A percentile compares a stretch with the other conserved stretches of the same genome.
Evolutionary conservation across 2,797 vertebrate species (phyloP).

Genomic region (Chiloscyllium punctatum): DNA sequence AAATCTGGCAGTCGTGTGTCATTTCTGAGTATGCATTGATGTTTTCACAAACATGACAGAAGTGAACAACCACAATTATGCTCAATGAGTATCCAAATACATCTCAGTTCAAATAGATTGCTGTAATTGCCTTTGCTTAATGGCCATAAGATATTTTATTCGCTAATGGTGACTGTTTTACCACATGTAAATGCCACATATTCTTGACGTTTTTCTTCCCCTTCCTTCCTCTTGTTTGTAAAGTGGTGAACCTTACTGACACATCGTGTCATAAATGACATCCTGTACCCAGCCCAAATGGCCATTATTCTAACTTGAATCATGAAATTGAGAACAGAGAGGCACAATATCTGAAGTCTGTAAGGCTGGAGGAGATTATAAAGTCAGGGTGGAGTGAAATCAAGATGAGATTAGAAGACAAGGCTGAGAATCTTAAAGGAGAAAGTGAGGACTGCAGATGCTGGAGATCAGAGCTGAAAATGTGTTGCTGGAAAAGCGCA

Average conservation of each 20-base stretch:
- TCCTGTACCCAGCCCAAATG: background rate
- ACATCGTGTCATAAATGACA: background rate
- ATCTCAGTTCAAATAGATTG: background rate
- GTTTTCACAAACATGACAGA: background rate
- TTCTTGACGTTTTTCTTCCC: background rate
- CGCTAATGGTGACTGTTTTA: background rate
- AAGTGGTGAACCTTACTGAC: background rate
- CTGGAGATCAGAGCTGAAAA: no score
- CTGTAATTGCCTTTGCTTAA: background rate
- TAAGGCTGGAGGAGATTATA: no score
- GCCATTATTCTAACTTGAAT: background rate
- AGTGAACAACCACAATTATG: slow-evolving; percentile 17
- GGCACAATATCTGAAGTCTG: no score
- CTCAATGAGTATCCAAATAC: background rate
- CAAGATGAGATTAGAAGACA: no score
- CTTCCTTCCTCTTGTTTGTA: background rate
- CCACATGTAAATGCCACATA: background rate
- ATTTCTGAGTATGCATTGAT: no score
- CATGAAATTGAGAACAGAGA: background rate
- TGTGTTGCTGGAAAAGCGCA: no score
- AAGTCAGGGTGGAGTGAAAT: no score
- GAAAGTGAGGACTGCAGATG: no score
- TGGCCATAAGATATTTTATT: background rate
- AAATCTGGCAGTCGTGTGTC: background rate
- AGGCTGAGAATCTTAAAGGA: no score